Evolutionary conservation across 2,888 invertebrate species (phyloP), one percentile per base, ranked within the genome.

Genomic region (Papilio elwesi): DNA sequence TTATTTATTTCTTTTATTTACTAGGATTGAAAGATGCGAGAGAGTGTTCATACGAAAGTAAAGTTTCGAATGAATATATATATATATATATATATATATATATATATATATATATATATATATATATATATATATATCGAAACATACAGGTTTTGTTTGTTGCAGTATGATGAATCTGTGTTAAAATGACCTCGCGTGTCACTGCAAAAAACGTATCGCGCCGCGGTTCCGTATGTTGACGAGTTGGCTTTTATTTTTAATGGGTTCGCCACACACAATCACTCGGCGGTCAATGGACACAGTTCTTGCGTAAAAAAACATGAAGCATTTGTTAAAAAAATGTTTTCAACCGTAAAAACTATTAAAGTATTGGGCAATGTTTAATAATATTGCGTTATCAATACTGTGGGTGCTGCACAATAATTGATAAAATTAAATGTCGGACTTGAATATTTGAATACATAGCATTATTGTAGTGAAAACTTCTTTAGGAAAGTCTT

Each of bases 221-320:
- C 43, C 43, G 59, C 43, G 43, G 55, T 67, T 67, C 68, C 15
- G 49, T 36, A 49, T 49, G 57, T 68, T 57, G 59, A 59, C 68
- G 68, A 55, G 57, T 48, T 36, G 59, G 57, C 49, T 59, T 68
- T 68, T 68, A 68, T 68, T 68, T 68, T 68, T 68, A 68, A 68
- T 59, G 68, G 68, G 68, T 59, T 59, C 51, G 59, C 68, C 59
- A n/a, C 68, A 59, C 59, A 68, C 59, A 68, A 59, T 68, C 67
- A 55, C 67, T 43, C 67, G 16, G 47, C 47, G 67, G 67, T 55
- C 67, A 67, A 55, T 55, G 67, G 67, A 67, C 55, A 67, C 53
- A 52, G 52, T 55, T 52, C 67, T 67, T 55, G 53, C 67, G 47
- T 55, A 67, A 55, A 16, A 53, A 67, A 59, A 59, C 6, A 43